These are phyloP conservation scores for Scolopax bukidnonensis DNA, from an alignment of 2,797 vertebrate genomes.

Conservation along the genomic window DNA sequence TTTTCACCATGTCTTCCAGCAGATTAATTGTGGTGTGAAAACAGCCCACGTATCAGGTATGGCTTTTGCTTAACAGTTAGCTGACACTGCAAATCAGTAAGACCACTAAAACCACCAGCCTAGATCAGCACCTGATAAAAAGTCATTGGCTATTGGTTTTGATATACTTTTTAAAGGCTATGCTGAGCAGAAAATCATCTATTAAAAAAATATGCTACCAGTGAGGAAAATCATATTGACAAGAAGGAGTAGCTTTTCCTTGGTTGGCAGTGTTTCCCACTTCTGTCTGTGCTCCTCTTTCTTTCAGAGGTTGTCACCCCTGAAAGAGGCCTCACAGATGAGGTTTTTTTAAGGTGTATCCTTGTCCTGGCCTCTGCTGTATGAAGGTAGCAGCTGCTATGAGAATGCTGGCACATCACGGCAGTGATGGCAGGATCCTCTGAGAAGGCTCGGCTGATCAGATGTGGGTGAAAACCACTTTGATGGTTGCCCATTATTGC, in stretches of 20 bases:
- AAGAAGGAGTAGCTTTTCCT: not conserved
- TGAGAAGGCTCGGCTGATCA: not conserved
- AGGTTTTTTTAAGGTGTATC: not conserved
- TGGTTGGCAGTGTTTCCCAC: not conserved
- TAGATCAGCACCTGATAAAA: constrained; percentile 36
- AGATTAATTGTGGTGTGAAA: not conserved
- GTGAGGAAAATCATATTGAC: not conserved
- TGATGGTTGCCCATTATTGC: not conserved
- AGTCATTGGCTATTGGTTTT: not conserved
- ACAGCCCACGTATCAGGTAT: not conserved
- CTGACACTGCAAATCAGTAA: not conserved
- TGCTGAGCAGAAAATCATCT: not conserved
- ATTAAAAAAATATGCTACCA: not conserved
- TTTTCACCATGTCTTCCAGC: not conserved
- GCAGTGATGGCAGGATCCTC: not conserved
- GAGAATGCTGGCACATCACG: not conserved
- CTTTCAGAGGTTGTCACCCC: not conserved
- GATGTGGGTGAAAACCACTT: not conserved
- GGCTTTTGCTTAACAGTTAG: not conserved
- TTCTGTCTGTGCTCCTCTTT: not conserved
- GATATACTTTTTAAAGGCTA: not conserved
- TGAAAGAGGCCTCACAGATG: not conserved
- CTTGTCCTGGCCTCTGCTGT: not conserved
- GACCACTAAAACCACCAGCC: constrained; percentile 9
- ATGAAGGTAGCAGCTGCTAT: not conserved